These are phyloP conservation scores for Crotophaga sulcirostris DNA, from an alignment of 2,113 vertebrate species.

Conservation along the genomic window DNA sequence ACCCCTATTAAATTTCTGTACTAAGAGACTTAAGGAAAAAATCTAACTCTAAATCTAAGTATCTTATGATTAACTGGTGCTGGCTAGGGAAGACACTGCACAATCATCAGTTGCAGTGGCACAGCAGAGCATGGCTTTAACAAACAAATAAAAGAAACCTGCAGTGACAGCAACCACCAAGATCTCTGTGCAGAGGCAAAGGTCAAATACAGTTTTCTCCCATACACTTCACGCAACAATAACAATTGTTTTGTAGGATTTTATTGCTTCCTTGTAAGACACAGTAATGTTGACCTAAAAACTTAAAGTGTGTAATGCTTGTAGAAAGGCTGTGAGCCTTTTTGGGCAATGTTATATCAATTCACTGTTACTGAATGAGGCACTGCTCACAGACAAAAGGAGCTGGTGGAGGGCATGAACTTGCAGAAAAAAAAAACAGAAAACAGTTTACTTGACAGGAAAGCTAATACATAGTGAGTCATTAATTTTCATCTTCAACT, in stretches of 20 bases:
- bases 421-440: background rate
- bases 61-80: conserved; percentile 21
- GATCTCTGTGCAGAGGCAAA: background rate
- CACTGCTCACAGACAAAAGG: background rate
- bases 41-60: background rate
- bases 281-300: background rate
- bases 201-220: background rate
- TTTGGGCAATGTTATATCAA: background rate
- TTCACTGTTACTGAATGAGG: background rate
- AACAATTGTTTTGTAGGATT: background rate
- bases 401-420: background rate
- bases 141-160: background rate
- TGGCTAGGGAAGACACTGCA: background rate
- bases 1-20: conserved; percentile 30
- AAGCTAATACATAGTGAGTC: background rate
- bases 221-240: background rate
- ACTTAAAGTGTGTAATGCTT: background rate
- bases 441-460: background rate
- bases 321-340: background rate
- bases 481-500: background rate
- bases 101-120: background rate
- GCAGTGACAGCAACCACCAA: fast-evolving
- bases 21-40: background rate
- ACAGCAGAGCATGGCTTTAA: background rate
- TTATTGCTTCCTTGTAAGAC: background rate